Evolutionary conservation across 2,888 invertebrate species (phyloP).

Genomic region (Melikaiella ostensackeni): DNA sequence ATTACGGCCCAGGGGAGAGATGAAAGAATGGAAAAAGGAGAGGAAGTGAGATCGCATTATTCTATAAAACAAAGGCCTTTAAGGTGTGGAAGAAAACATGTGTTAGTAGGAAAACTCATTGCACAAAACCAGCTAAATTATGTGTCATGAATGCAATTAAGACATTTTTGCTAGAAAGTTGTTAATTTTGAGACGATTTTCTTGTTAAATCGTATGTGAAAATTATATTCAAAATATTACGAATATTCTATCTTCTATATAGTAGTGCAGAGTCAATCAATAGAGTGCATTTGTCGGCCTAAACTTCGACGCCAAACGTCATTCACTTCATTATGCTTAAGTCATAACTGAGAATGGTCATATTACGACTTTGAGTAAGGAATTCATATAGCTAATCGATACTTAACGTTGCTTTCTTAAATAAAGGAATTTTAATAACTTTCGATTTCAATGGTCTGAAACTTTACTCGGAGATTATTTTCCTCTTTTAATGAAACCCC

Average conservation of each 20-base stretch:
- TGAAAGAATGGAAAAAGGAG: neutral
- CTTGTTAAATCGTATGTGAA: no score
- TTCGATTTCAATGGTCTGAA: neutral
- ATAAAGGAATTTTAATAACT: neutral
- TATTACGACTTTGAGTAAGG: neutral
- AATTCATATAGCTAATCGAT: neutral
- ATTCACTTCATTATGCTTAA: neutral
- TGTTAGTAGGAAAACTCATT: neutral
- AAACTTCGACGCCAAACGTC: neutral
- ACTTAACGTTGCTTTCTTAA: neutral
- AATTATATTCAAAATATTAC: no score
- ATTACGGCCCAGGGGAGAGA: slow-evolving; percentile 5
- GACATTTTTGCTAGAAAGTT: no score
- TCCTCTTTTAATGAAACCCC: neutral
- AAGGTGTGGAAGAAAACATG: neutral
- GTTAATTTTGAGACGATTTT: no score
- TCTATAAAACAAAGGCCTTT: neutral
- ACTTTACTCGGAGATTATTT: neutral
- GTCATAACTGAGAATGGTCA: neutral
- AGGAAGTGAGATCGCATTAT: neutral
- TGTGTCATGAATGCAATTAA: neutral
- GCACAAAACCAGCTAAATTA: neutral
- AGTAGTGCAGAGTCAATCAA: neutral
- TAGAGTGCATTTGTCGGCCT: neutral
- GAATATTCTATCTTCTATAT: no score